Base-by-base conservation (phyloP, 2,797 vertebrate genomes). In the Esox masquinongy region DNA sequence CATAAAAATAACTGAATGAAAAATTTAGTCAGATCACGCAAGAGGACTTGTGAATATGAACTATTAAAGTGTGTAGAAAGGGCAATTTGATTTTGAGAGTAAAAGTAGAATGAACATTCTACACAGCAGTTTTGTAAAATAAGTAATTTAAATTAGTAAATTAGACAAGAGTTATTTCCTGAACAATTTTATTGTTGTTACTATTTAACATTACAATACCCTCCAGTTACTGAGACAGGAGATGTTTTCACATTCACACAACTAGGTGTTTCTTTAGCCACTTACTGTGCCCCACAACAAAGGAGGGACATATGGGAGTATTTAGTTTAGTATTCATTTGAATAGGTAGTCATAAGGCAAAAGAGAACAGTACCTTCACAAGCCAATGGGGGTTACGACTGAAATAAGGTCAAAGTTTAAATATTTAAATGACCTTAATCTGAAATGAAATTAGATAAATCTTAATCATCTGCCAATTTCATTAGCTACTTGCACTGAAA, bases 241-340 rank as follows among this genome's bases (percentile, higher is more conserved):
- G 70, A 86, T 87, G 87, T 88, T 90, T 89, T 92, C 87, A 93
- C 91, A 93, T 93, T 93, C 84, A 91, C 88, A 92, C 77, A 80
- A 84, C 82, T 80, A 78, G 68, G 74, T 63, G 69, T 72, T 70
- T 72, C 39, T 61, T 24, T 61, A 61, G 9, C 56, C 56, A 36
- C 15, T 17, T 67, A 31, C 22, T 66, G 34, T 24, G 49, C n/a
- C 72, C 72, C 51, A 59, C 49, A 31, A 11, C 39, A 59, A 36
- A 71, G 61, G 61, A 63, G 34, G 47, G 51, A 12, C 43, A 11
- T 47, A 47, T 19, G 36, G 56, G 24, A 59, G 22, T 88, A 87
- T 87, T 90, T 88, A 83, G 74, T 81, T 85, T 24, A 70, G 73
- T 76, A 76, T 79, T 78, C 82, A 75, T 83, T 79, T 86, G 83